Percentiles rank a stretch among this genome's conserved stretches.
Evolutionary conservation across 2,113 vertebrate species (phyloP).

Genomic region (Corvus moneduloides): DNA sequence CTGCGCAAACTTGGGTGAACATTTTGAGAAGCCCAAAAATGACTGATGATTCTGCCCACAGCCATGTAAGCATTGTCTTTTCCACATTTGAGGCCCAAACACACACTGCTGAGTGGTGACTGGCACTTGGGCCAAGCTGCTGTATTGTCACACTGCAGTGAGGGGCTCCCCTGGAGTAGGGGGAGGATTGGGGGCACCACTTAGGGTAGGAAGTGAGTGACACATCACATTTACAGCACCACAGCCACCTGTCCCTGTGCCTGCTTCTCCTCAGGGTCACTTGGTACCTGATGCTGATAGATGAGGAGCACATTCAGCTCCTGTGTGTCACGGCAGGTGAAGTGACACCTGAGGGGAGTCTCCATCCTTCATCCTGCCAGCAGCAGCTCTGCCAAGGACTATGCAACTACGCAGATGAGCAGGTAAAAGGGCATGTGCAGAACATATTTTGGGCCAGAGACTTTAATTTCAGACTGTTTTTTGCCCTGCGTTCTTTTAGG

Average conservation of each 20-base stretch:
- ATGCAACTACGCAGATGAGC: background rate
- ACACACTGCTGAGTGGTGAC: fast-evolving
- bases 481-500: background rate
- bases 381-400: background rate
- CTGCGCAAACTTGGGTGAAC: background rate
- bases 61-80: fast-evolving
- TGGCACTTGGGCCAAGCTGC: background rate
- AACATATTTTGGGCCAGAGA: background rate
- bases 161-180: background rate
- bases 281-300: background rate
- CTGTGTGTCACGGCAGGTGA: background rate
- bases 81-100: fast-evolving
- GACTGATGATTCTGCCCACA: background rate
- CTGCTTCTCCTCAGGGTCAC: background rate
- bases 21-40: background rate
- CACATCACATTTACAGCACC: background rate
- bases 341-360: too few species aligned
- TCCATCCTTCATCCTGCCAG: background rate
- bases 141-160: fast-evolving
- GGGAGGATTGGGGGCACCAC: background rate
- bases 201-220: background rate
- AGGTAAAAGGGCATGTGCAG: background rate
- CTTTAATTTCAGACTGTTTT: background rate
- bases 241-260: background rate
- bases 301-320: background rate